A percentile compares a stretch with the other conserved stretches of the same genome.
Conservation (phyloP, 2,888 invertebrate species). For the Caenorhabditis becei region DNA sequence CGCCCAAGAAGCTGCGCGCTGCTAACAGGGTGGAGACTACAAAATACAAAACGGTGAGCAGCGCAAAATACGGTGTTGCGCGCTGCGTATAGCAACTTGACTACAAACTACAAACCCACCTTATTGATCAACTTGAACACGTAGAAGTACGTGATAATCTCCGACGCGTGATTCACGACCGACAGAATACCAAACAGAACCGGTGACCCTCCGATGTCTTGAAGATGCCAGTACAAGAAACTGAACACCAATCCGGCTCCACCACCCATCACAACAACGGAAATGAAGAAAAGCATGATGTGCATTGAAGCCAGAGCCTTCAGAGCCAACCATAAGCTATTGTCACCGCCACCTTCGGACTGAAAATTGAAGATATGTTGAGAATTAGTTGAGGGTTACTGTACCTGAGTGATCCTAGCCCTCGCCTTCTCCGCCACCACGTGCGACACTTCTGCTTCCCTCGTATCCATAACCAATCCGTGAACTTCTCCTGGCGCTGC, state of each 20-base stretch:
- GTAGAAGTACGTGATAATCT: constrained; percentile 96
- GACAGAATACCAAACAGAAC: constrained; percentile 98
- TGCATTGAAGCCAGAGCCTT: constrained; percentile 74
- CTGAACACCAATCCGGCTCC: constrained; percentile 99
- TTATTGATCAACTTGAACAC: constrained; percentile 94
- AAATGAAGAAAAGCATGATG: constrained; percentile 84
- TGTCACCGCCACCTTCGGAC: constrained; percentile 60
- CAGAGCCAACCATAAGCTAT: constrained; percentile 59
- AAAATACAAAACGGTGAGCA: no score
- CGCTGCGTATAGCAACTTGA: no score
- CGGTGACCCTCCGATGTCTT: constrained; percentile 91
- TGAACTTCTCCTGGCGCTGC: constrained; percentile 72
- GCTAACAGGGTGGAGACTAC: no score
- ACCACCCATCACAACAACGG: constrained; percentile 99
- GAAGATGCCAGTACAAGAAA: constrained; percentile 97
- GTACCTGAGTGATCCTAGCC: constrained; percentile 74
- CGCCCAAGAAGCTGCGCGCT: no score
- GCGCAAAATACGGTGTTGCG: no score
- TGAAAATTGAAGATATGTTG: constrained; percentile 21
- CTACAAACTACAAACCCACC: constrained; percentile 94
- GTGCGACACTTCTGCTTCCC: constrained; percentile 78
- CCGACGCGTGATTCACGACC: constrained; percentile 98
- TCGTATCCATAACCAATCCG: constrained; percentile 80
- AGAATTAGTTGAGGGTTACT: background rate
- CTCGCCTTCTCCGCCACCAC: constrained; percentile 81